Evolutionary conservation across 2,797 vertebrate species (phyloP), one percentile per base, ranked within the genome.

Genomic region (Nasua narica): DNA sequence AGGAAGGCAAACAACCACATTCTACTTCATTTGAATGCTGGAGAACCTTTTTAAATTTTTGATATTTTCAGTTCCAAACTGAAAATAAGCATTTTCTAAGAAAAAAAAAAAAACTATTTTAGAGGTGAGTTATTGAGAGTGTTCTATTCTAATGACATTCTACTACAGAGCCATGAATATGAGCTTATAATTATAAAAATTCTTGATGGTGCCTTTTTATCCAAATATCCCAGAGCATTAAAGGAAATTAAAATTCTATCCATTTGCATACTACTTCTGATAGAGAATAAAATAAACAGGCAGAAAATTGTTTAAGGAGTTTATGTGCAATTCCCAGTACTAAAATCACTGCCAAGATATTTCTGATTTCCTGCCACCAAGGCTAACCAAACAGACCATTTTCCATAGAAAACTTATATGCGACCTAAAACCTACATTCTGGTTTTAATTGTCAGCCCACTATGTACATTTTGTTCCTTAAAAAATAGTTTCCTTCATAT

Each of bases 111-210:
- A 87, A 29, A 23, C 60, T 82, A 65, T 88, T 97, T 94, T 95
- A 58, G 60, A 95, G 70, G 79, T 97, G 76, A 96, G n/a, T 96
- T 98, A 95, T 60, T 95, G 52, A 91, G 40, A 87, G 7, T 93
- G 35, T 79, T 96, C 58, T 85, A 72, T 93, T 95, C 78, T 50
- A 97, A 97, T 65, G 83, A 93, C 95, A 93, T 90, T 96, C 79
- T 81, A 97, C 87, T n/a, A 96, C 23, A 69, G 67, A 94, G 81
- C 67, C 97, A 91, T 91, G 85, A 94, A 94, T 93, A 37, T 95
- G 83, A 94, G 58, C 87, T 96, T 96, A 95, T 95, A 94, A 84
- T 97, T 87, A 95, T 96, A 94, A 96, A 96, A 96, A 81, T 67
- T 87, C 62, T 90, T 95, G 56, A 92, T 91, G 74, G 91, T 91